Evolutionary conservation across 2,113 vertebrate genomes (phyloP), one percentile per base, ranked within the genome.

Genomic region (Syrrhaptes paradoxus): DNA sequence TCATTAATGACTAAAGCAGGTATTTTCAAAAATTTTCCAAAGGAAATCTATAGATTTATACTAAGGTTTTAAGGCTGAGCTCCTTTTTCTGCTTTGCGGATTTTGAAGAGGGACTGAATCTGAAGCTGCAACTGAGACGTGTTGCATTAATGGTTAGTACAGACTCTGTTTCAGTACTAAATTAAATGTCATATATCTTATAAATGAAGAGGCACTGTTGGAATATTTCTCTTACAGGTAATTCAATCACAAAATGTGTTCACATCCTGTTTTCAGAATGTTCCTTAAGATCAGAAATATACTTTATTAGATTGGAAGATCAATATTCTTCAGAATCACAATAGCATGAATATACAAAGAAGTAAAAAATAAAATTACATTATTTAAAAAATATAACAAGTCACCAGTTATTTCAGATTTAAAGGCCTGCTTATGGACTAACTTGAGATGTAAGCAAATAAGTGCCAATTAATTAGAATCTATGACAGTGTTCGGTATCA

Each of bases 391-490:
- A 89, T 67, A 86, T 72, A 75, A 51, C 19, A 90, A 84, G 41
- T 48, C 58, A 54, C 52, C 61, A 92, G 66, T 95, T 95, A 95
- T 66, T 92, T 93, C 77, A 77, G 76, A 90, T 92, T 89, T 89
- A 85, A 29, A 36, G 58, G 54, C 17, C 70, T 94, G 49, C 83
- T 92, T 89, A 87, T 73, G 31, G 32, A 51, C 75, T 93, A 90
- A 85, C 81, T 95, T 85, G 75, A 96, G 80, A 95, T 76, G 52
- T 91, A 96, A 85, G 92, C 25, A 95, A 86, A 31, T 87, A 81
- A 66, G 29, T 85, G 83, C 71, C 77, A 89, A 95, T 78, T 88
- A 94, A 95, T 94, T 89, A 67, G 51, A 94, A 65, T 93, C 76
- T 66, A 52, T 91, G 83, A 82, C 92, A 72, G 45, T 24, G 49